Percentiles rank a stretch among this genome's conserved stretches.
phyloP scores from a whole-genome alignment of 2,113 vertebrate genomes.

The Salvator merianae region DNA sequence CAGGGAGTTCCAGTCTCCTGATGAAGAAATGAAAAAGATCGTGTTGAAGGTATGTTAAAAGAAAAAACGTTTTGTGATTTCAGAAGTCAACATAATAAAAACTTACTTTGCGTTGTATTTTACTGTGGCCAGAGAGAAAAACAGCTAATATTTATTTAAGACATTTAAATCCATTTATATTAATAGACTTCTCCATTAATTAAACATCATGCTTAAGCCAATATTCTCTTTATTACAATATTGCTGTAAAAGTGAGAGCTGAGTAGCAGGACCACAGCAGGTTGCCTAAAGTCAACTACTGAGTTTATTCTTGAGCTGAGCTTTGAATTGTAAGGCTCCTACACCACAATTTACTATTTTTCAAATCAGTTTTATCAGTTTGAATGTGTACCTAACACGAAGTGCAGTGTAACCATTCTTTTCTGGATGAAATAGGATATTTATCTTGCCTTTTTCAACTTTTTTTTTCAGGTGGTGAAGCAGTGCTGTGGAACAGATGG shows the following conservation, averaged over 20 bases:
- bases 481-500: conserved; percentile 98
- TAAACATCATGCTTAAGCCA: not conserved
- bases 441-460: conserved; percentile 21
- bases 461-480: conserved; percentile 89
- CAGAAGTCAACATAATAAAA: too few species aligned
- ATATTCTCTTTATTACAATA: not conserved
- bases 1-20: conserved; percentile 98
- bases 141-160: not conserved
- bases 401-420: not conserved
- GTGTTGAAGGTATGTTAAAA: conserved; percentile 87
- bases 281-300: not conserved
- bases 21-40: conserved; percentile 99
- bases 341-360: not conserved
- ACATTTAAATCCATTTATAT: not conserved
- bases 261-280: not conserved
- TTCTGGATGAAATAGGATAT: not conserved
- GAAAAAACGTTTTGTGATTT: not conserved
- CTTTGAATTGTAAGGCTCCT: not conserved
- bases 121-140: too few species aligned
- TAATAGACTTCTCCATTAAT: too few species aligned
- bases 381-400: not conserved
- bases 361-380: not conserved
- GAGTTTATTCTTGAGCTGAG: not conserved
- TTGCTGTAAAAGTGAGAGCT: not conserved
- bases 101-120: not conserved